Conservation (phyloP, 2,888 invertebrate genomes). For the Coenonympha glycerion region DNA sequence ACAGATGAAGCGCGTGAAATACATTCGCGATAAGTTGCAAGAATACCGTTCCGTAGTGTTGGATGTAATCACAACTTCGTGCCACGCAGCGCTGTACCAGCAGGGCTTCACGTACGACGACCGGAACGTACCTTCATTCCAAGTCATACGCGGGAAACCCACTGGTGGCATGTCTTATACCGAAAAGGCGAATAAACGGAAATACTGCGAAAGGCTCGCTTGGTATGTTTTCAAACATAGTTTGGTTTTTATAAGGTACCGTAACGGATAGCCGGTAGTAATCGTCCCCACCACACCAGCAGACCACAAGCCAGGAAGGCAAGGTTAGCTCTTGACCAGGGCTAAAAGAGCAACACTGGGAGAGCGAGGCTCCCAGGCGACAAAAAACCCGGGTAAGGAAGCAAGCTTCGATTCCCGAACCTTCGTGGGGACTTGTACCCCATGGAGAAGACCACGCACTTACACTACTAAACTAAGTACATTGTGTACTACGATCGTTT, state of each 20-base stretch:
- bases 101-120: conserved; percentile 89
- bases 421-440: too few species aligned
- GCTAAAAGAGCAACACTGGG: too few species aligned
- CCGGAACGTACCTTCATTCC: conserved; percentile 66
- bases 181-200: conserved; percentile 88
- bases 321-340: too few species aligned
- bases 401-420: too few species aligned
- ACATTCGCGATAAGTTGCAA: conserved; percentile 45
- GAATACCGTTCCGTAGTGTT: conserved; percentile 61
- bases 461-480: too few species aligned
- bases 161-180: conserved; percentile 88
- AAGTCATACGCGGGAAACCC: conserved; percentile 75
- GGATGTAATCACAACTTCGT: conserved; percentile 77
- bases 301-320: too few species aligned
- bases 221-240: conserved; percentile 69
- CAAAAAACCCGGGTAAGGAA: too few species aligned
- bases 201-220: conserved; percentile 85
- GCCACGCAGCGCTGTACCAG: conserved; percentile 82
- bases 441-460: too few species aligned
- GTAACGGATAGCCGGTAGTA: too few species aligned
- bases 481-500: too few species aligned
- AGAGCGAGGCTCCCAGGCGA: too few species aligned
- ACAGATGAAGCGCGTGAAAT: conserved; percentile 69
- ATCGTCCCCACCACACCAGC: too few species aligned
- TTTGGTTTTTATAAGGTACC: not conserved